phyloP scores from a whole-genome alignment of 1,140 invertebrate species.

The Physella acuta region DNA sequence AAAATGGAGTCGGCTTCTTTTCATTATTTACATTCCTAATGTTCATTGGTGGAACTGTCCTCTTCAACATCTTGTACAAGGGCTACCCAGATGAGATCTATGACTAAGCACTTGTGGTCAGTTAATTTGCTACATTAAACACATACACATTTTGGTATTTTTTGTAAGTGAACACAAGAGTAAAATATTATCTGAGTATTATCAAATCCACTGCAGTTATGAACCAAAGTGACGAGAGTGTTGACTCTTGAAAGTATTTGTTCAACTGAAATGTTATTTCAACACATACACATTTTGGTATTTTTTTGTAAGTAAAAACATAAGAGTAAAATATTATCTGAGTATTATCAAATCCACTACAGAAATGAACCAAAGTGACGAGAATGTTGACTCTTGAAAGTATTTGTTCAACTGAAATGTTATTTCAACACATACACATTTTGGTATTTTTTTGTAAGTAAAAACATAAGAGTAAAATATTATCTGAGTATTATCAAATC shows the following conservation, averaged over 20 bases:
- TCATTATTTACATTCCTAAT: conserved; percentile 21
- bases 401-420: too few relatives aligned
- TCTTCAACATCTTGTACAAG: conserved; percentile 30
- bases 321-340: not conserved
- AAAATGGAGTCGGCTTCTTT: conserved; percentile 1
- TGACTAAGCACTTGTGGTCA: not conserved
- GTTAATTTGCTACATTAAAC: not conserved
- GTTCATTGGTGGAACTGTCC: conserved; percentile 17
- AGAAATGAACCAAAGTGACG: too few relatives aligned
- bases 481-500: too few relatives aligned
- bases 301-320: not conserved
- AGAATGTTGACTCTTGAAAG: too few relatives aligned
- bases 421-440: too few relatives aligned
- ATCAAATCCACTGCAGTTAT: too few relatives aligned
- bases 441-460: too few relatives aligned
- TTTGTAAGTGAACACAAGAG: not conserved
- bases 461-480: too few relatives aligned
- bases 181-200: not conserved
- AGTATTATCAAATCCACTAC: too few relatives aligned
- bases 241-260: too few relatives aligned
- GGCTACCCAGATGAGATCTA: conserved; percentile 22
- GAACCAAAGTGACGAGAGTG: too few relatives aligned
- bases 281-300: conserved; percentile 1
- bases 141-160: conserved; percentile 1
- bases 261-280: too few relatives aligned